Evolutionary conservation across 2,797 vertebrate genomes (phyloP).

Genomic region (Sparidentex hasta): DNA sequence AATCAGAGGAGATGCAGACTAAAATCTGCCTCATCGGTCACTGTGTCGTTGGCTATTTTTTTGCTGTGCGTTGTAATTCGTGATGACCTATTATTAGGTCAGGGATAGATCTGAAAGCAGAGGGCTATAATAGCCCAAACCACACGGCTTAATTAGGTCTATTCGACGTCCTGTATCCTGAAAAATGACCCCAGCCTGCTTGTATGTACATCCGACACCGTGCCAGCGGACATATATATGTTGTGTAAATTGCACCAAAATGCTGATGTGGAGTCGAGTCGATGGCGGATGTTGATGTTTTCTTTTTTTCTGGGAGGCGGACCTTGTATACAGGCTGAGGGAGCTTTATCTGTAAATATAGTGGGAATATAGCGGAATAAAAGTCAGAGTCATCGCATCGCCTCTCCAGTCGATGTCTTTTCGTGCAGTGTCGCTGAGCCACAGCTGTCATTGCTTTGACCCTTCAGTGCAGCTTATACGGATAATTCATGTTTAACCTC

Average conservation of each 20-base stretch:
- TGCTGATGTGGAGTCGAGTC: conserved; percentile 67
- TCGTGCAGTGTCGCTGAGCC: conserved; percentile 67
- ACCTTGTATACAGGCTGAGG: not conserved
- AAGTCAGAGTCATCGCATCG: not conserved
- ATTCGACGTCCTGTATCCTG: conserved; percentile 45
- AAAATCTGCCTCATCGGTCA: conserved; percentile 39
- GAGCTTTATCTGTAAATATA: no score
- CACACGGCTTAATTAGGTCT: conserved; percentile 31
- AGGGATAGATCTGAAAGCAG: conserved; percentile 38
- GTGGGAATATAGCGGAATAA: no score
- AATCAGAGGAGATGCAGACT: conserved; percentile 26
- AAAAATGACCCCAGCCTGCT: conserved; percentile 26
- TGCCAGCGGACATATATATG: conserved; percentile 29
- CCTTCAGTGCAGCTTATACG: conserved; percentile 80
- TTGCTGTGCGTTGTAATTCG: conserved; percentile 13
- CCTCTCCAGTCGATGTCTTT: conserved; percentile 34
- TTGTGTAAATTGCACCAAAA: conserved; percentile 73
- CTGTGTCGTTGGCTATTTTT: conserved; percentile 17
- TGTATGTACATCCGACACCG: not conserved
- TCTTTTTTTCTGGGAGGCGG: conserved; percentile 48
- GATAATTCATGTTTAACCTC: conserved; percentile 84
- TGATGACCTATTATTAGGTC: conserved; percentile 65
- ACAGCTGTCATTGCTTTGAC: conserved; percentile 88
- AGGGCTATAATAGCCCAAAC: not conserved
- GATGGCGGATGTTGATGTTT: conserved; percentile 75